Evolutionary conservation across 1,140 invertebrate species (phyloP).

Genomic region (Babylonia areolata): DNA sequence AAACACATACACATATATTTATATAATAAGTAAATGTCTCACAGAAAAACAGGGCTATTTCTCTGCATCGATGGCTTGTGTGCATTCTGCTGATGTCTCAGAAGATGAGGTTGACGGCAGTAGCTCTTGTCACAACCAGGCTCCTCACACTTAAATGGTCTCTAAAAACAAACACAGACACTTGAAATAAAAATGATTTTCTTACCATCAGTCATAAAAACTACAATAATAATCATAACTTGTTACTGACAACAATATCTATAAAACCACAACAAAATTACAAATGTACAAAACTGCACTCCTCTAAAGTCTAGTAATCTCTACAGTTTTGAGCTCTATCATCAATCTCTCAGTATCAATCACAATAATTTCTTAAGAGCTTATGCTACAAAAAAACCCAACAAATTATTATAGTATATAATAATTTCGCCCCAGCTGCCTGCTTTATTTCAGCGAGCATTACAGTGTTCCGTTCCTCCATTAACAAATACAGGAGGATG

Average conservation of each 20-base stretch:
- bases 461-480: too few relatives aligned
- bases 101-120: constrained; percentile 15
- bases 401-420: too few relatives aligned
- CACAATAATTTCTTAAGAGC: too few relatives aligned
- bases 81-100: constrained; percentile 20
- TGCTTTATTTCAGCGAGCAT: too few relatives aligned
- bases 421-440: too few relatives aligned
- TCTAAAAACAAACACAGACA: neutral
- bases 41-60: constrained; percentile 10
- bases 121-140: constrained; percentile 25
- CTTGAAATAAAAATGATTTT: neutral
- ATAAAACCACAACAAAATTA: neutral
- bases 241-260: neutral
- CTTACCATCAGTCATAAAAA: neutral
- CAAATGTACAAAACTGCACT: too few relatives aligned
- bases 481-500: too few relatives aligned
- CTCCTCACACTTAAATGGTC: constrained; percentile 20
- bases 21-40: neutral
- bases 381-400: too few relatives aligned
- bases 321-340: too few relatives aligned
- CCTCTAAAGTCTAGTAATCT: too few relatives aligned
- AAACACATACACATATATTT: too few relatives aligned
- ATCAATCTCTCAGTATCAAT: neutral
- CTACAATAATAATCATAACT: neutral
- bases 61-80: neutral